A percentile compares a stretch with the other conserved stretches of the same genome.
phyloP scores from a whole-genome alignment of 2,113 vertebrate genomes.

The Sylvia atricapilla region DNA sequence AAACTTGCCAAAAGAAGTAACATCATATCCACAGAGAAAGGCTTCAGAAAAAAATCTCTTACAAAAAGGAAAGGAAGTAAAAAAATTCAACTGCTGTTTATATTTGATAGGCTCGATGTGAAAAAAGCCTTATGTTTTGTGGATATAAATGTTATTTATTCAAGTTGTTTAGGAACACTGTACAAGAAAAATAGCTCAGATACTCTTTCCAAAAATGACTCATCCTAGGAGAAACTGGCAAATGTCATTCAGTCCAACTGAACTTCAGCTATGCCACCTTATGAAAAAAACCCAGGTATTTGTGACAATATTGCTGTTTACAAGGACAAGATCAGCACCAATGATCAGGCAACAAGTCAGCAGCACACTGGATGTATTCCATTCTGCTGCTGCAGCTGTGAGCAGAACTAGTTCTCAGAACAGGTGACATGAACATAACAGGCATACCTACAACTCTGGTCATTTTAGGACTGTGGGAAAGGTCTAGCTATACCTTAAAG shows the following conservation, averaged over 20 bases:
- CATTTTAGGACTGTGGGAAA: neutral
- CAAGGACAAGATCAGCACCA: neutral
- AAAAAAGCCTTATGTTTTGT: neutral
- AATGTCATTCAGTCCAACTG: neutral
- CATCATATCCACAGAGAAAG: neutral
- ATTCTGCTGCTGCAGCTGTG: neutral
- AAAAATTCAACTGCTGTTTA: neutral
- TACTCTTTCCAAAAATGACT: neutral
- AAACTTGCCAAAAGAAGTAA: neutral
- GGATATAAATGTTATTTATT: neutral
- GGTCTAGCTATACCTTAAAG: neutral
- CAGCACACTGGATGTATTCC: neutral
- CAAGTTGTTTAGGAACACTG: neutral
- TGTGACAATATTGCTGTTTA: neutral
- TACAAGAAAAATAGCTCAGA: neutral
- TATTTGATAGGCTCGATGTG: neutral
- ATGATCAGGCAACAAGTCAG: neutral
- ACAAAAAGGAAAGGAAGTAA: neutral
- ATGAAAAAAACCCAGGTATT: rapidly evolving
- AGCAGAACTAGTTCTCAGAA: neutral
- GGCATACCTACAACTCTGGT: neutral
- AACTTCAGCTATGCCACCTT: neutral
- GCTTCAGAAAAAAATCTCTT: neutral
- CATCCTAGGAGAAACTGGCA: neutral
- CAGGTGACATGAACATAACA: rapidly evolving